A percentile compares a stretch with the other conserved stretches of the same genome.
Evolutionary conservation across 1,140 invertebrate genomes (phyloP).

Genomic region (Meteorus sp.): DNA sequence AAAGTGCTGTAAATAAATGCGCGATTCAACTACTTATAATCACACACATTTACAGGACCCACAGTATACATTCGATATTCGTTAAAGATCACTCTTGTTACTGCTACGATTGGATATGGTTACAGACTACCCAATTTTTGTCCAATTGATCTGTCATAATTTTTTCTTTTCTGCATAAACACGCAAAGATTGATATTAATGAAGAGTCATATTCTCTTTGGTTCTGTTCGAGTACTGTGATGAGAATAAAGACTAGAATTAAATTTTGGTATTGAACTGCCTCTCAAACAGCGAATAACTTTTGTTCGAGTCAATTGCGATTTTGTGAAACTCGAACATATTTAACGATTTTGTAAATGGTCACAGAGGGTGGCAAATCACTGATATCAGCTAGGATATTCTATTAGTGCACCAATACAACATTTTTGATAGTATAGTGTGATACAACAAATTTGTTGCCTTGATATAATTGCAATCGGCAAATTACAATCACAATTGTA

Average conservation of each 20-base stretch:
- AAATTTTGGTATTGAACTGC: constrained; percentile 8
- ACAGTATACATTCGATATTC: no score
- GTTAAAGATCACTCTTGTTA: background rate
- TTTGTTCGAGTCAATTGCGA: constrained; percentile 21
- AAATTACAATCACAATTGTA: no score
- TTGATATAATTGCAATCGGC: background rate
- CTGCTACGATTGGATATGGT: background rate
- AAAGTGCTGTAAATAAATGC: background rate
- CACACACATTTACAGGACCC: background rate
- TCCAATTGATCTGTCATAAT: background rate
- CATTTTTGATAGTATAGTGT: no score
- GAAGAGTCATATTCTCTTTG: background rate
- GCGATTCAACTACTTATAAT: constrained; percentile 1
- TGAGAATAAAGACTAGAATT: constrained; percentile 38
- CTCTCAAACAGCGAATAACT: constrained; percentile 11
- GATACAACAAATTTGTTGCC: constrained; percentile 2
- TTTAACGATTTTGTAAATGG: no score
- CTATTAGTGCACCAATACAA: no score
- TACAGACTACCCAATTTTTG: background rate
- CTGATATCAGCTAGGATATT: no score
- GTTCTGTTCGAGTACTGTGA: constrained; percentile 29
- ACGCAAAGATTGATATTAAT: background rate
- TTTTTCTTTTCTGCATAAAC: background rate
- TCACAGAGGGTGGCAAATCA: no score
- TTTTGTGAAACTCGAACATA: constrained; percentile 19